These are phyloP conservation scores for Halisarca cf. caerulea DNA, from an alignment of 37 sponge, comb jelly and placozoan species.

Conservation along the genomic window DNA sequence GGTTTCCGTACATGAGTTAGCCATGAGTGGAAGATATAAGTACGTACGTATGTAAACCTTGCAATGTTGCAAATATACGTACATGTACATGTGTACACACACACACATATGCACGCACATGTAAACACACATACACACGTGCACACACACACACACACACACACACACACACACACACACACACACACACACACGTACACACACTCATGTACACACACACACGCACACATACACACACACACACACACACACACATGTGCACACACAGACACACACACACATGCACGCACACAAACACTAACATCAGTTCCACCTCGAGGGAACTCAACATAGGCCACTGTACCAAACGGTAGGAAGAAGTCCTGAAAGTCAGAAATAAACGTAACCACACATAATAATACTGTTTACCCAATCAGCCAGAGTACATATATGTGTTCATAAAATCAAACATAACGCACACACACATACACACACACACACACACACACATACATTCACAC, in stretches of 20 bases:
- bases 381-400: no score
- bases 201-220: neutral
- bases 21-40: neutral
- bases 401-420: no score
- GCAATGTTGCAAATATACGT: no score
- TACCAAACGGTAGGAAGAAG: slow-evolving; percentile 43
- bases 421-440: no score
- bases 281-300: neutral
- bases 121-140: no score
- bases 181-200: neutral
- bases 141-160: neutral
- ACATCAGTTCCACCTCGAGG: slow-evolving; percentile 66
- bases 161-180: neutral
- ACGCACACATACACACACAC: neutral
- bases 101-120: no score
- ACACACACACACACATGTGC: slow-evolving; percentile 16
- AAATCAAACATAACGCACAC: no score
- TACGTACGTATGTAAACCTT: no score
- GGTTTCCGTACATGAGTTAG: no score
- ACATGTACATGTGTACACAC: no score
- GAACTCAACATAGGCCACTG: slow-evolving; percentile 73
- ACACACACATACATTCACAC: no score
- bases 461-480: no score
- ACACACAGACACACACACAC: slow-evolving; percentile 15
- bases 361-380: slow-evolving; percentile 47